phyloP scores from a whole-genome alignment of 2,888 invertebrate species.

The Chorisops tibialis region DNA sequence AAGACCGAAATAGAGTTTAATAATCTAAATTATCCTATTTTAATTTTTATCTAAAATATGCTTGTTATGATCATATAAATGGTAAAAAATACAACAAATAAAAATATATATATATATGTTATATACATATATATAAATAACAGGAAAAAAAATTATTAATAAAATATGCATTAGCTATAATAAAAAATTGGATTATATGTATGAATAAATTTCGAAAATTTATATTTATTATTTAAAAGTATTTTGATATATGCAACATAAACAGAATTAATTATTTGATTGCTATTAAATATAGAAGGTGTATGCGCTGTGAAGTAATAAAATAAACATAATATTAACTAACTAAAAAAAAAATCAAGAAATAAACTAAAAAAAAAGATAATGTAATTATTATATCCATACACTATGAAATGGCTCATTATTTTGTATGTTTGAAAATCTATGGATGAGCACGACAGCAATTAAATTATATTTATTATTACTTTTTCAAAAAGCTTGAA shows the following conservation, averaged over 20 bases:
- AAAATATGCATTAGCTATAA: neutral
- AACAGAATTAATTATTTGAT: conserved; percentile 14
- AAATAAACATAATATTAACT: conserved; percentile 24
- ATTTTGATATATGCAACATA: conserved; percentile 20
- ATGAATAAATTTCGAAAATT: conserved; percentile 5
- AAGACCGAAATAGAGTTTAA: too few relatives aligned
- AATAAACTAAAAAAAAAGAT: too few relatives aligned
- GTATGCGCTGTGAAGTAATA: conserved; percentile 31
- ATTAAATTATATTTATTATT: too few relatives aligned
- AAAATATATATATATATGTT: too few relatives aligned
- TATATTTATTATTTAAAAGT: conserved; percentile 17
- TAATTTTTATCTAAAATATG: neutral
- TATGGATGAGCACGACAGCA: too few relatives aligned
- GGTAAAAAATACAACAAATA: neutral
- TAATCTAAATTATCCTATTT: too few relatives aligned
- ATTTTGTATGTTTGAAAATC: too few relatives aligned
- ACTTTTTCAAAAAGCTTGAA: too few relatives aligned
- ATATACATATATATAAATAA: neutral
- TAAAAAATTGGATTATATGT: neutral
- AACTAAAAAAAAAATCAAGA: conserved; percentile 17
- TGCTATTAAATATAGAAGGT: conserved; percentile 25
- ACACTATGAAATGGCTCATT: too few relatives aligned
- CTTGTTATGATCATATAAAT: neutral
- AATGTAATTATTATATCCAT: too few relatives aligned
- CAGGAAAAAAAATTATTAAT: conserved; percentile 5